Evolutionary conservation across 2,888 invertebrate species (phyloP).

Genomic region (Rhagonycha fulva): DNA sequence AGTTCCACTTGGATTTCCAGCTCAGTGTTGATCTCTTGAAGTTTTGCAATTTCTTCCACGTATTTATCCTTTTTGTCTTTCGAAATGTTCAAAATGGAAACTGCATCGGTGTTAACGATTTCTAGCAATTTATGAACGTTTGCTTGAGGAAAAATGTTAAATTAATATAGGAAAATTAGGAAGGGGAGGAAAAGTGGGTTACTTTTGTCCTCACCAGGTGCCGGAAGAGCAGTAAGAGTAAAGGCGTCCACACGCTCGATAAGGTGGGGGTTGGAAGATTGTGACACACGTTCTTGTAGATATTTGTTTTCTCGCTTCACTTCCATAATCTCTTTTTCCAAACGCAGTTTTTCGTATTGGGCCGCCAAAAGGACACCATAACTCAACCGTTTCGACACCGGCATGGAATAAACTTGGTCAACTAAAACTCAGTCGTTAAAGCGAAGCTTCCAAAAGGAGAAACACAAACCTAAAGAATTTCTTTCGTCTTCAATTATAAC

Average conservation of each 20-base stretch:
- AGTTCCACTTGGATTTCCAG: background rate
- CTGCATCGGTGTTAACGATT: slow-evolving; percentile 42
- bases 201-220: background rate
- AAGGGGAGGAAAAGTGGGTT: background rate
- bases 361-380: slow-evolving; percentile 43
- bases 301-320: slow-evolving; percentile 36
- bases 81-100: slow-evolving; percentile 36
- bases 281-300: slow-evolving; percentile 27
- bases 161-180: background rate
- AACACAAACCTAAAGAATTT: slow-evolving; percentile 41
- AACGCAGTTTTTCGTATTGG: slow-evolving; percentile 43
- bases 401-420: slow-evolving; percentile 47
- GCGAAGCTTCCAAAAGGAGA: background rate
- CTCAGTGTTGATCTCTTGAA: slow-evolving; percentile 31
- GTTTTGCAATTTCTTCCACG: slow-evolving; percentile 32
- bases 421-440: slow-evolving; percentile 25
- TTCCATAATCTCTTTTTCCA: slow-evolving; percentile 42
- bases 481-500: slow-evolving; percentile 47
- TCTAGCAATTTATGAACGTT: slow-evolving; percentile 39
- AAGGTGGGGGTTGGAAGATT: background rate
- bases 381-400: slow-evolving; percentile 41
- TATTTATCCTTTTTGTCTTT: slow-evolving; percentile 38
- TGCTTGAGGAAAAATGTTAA: background rate
- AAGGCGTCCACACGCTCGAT: background rate
- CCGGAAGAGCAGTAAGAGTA: background rate